Conservation (phyloP, 2,797 vertebrate species). For the Lemur catta region DNA sequence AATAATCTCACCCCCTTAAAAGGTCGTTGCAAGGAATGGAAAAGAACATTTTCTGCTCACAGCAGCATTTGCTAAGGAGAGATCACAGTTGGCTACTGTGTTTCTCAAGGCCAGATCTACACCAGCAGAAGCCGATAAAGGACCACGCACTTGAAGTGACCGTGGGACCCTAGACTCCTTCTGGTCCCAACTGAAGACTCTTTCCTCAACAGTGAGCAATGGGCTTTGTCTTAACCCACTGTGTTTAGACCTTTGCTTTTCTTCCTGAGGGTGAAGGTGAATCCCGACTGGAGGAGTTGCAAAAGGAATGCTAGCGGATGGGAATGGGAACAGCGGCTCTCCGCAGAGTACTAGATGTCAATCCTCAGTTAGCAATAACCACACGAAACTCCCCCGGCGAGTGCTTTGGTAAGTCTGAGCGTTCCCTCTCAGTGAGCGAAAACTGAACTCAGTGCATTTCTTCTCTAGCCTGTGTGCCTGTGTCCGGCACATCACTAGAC, state of each 20-base stretch:
- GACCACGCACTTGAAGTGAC: not conserved
- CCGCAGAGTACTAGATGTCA: not conserved
- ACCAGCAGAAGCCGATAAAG: not conserved
- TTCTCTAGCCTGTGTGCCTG: not conserved
- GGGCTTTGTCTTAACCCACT: not conserved
- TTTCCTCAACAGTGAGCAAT: not conserved
- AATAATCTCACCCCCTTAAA: too few species aligned
- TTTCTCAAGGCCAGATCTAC: not conserved
- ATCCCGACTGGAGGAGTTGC: not conserved
- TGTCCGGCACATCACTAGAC: not conserved
- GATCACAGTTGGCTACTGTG: not conserved
- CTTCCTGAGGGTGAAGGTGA: not conserved
- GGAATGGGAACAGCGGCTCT: not conserved
- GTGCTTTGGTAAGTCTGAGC: not conserved
- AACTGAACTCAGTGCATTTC: not conserved
- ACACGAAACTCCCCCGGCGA: too few species aligned
- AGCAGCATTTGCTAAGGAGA: not conserved
- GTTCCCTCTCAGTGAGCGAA: not conserved
- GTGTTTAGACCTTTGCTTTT: not conserved
- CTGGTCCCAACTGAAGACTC: not conserved
- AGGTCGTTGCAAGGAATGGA: not conserved
- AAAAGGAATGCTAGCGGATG: not conserved
- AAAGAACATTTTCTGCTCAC: not conserved
- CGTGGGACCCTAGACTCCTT: too few species aligned
- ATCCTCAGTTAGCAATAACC: not conserved